Percentiles rank a stretch among this genome's conserved stretches.
Evolutionary conservation across 1,140 invertebrate genomes (phyloP).

Genomic region (Lamellibrachia luymesi): DNA sequence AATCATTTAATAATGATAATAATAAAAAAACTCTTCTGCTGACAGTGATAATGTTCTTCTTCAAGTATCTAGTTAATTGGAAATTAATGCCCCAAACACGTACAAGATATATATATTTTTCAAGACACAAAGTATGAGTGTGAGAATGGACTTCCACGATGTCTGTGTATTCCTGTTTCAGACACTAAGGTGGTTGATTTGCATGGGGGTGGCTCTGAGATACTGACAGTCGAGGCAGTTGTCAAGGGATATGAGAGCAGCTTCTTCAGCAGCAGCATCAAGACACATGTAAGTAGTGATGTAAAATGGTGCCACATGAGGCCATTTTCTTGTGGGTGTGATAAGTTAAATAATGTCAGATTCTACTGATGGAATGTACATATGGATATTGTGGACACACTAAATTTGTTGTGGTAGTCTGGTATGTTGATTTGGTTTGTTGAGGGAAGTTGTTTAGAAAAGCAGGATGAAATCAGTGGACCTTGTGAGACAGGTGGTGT

Average conservation of each 20-base stretch:
- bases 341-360: too few species aligned
- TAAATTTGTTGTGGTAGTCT: not conserved
- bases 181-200: not conserved
- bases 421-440: too few species aligned
- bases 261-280: not conserved
- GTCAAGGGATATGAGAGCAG: not conserved
- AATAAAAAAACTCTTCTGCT: too few species aligned
- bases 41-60: too few species aligned
- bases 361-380: too few species aligned
- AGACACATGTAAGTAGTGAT: not conserved
- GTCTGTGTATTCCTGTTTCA: not conserved
- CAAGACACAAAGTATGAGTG: too few species aligned
- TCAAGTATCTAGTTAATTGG: too few species aligned
- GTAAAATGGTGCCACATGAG: not conserved
- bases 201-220: not conserved
- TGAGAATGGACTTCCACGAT: not conserved
- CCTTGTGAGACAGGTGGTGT: not conserved
- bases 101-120: too few species aligned
- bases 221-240: not conserved
- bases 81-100: too few species aligned
- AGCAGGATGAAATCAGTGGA: not conserved
- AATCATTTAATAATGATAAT: too few species aligned
- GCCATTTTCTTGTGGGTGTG: too few species aligned
- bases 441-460: not conserved
- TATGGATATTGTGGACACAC: not conserved